Conservation (phyloP, 2,113 vertebrate species). For the Uria aalge region DNA sequence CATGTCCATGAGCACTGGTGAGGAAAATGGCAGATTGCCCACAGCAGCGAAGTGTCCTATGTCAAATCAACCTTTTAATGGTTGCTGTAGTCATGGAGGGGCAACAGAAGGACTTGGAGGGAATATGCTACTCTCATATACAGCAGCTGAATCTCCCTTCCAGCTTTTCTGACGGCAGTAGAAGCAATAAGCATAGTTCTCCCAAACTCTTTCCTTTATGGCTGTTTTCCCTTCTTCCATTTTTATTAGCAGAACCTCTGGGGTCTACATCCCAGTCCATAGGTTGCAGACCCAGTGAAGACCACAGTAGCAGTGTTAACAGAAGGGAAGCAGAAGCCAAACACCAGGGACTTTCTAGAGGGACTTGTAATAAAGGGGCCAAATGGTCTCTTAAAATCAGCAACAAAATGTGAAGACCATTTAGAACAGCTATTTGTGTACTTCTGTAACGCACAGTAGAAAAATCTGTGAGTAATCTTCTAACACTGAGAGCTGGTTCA, state of each 20-base stretch:
- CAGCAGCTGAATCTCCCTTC: background rate
- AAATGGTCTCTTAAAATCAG: background rate
- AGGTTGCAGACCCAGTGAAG: background rate
- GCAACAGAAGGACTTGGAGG: background rate
- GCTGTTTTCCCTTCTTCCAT: background rate
- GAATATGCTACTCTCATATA: background rate
- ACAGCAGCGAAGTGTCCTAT: background rate
- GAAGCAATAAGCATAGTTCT: background rate
- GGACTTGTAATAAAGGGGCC: background rate
- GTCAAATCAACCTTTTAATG: background rate
- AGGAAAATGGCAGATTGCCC: background rate
- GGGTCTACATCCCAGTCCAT: background rate
- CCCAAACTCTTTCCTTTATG: background rate
- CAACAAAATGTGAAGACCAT: background rate
- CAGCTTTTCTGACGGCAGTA: background rate
- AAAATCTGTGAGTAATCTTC: background rate
- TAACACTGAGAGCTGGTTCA: background rate
- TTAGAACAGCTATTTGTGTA: background rate
- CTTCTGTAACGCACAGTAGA: background rate
- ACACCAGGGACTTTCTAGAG: background rate
- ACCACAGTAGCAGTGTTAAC: background rate
- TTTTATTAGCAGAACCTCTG: background rate
- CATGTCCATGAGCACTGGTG: fast-evolving
- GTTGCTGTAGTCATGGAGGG: background rate
- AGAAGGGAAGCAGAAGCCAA: background rate